Conservation (phyloP, 2,113 vertebrate genomes). For the Misgurnus anguillicaudatus region DNA sequence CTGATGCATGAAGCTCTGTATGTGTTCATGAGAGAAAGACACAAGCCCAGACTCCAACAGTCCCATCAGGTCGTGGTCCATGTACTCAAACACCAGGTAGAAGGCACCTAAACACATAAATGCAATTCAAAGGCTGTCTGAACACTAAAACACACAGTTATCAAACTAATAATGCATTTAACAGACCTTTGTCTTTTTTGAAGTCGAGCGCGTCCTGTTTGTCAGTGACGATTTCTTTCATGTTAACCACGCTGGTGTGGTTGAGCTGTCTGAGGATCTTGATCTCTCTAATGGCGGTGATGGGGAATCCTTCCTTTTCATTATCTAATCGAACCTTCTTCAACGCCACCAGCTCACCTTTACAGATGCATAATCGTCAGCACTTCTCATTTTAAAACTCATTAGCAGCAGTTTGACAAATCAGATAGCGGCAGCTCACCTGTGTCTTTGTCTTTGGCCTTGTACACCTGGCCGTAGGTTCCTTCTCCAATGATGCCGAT, state of each 20-base stretch:
- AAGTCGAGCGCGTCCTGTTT: slow-evolving; percentile 98
- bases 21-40: slow-evolving; percentile 96
- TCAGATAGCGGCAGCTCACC: slow-evolving; percentile 61
- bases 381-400: background rate
- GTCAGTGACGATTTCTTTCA: slow-evolving; percentile 99
- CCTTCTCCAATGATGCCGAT: slow-evolving; percentile 98
- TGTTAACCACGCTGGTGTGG: slow-evolving; percentile 96
- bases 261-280: slow-evolving; percentile 97
- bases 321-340: slow-evolving; percentile 98
- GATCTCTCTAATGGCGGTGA: slow-evolving; percentile 97
- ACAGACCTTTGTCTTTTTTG: slow-evolving; percentile 96
- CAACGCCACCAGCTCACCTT: slow-evolving; percentile 93
- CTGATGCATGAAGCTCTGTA: slow-evolving; percentile 98
- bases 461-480: slow-evolving; percentile 98
- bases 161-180: background rate
- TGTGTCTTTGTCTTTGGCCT: slow-evolving; percentile 98
- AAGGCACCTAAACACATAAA: slow-evolving; percentile 81
- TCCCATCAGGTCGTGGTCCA: slow-evolving; percentile 99
- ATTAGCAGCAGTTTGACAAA: background rate
- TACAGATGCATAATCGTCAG: background rate
- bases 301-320: slow-evolving; percentile 97
- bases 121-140: background rate
- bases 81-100: slow-evolving; percentile 99
- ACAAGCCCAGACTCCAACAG: slow-evolving; percentile 96
- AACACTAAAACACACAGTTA: too few relatives aligned